Conservation (phyloP, 2,888 invertebrate genomes). For the Conomelus anceps region DNA sequence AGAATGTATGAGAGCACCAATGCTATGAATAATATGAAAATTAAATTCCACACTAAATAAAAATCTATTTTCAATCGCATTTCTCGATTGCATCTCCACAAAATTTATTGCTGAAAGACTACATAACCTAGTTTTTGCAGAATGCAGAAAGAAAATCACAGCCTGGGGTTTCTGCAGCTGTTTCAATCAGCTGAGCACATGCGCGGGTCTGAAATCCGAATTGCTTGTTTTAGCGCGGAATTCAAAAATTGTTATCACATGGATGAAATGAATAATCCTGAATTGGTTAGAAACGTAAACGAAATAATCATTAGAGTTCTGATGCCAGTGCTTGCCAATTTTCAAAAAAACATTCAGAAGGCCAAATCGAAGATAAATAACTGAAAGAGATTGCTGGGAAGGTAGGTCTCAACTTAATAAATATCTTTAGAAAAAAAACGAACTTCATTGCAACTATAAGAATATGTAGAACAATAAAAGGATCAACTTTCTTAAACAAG, state of each 20-base stretch:
- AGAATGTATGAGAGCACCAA: constrained; percentile 6
- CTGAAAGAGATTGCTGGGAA: too few relatives aligned
- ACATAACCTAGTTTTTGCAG: neutral
- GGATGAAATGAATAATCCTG: too few relatives aligned
- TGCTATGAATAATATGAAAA: constrained; percentile 20
- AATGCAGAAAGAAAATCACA: neutral
- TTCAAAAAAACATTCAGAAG: too few relatives aligned
- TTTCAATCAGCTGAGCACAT: neutral
- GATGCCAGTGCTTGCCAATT: too few relatives aligned
- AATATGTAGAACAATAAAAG: too few relatives aligned
- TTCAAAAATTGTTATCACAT: neutral
- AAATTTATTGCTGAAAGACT: neutral
- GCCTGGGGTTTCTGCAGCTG: neutral
- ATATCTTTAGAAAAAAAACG: too few relatives aligned
- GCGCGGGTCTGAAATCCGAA: neutral
- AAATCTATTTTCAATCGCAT: constrained; percentile 23
- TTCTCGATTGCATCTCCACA: neutral
- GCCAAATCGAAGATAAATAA: too few relatives aligned
- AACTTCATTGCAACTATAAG: too few relatives aligned
- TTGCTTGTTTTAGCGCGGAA: neutral
- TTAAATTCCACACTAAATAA: constrained; percentile 25
- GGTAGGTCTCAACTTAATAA: too few relatives aligned
- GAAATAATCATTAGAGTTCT: too few relatives aligned
- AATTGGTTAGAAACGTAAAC: too few relatives aligned
- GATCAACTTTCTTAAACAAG: too few relatives aligned